Percentiles rank a stretch among this genome's conserved stretches.
These are phyloP conservation scores for Crotalus horridus DNA, from an alignment of 2,113 vertebrate species.

Conservation along the genomic window DNA sequence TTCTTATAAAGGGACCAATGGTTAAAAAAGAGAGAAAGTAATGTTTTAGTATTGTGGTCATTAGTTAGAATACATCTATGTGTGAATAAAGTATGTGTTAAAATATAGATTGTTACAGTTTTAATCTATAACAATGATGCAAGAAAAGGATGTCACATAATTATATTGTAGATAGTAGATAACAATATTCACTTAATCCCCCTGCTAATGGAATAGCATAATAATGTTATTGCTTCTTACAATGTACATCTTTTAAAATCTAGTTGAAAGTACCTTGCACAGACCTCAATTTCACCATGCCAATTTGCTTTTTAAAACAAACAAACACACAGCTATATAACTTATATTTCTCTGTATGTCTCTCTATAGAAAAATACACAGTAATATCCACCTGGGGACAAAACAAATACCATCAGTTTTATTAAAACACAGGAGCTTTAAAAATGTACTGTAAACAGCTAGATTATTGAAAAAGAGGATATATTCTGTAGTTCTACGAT, in stretches of 20 bases:
- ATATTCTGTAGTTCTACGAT: neutral
- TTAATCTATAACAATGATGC: neutral
- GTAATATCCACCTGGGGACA: neutral
- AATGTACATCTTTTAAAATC: neutral
- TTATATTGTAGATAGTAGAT: neutral
- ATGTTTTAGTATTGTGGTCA: neutral
- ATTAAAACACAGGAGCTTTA: constrained; percentile 18
- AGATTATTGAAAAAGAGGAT: neutral
- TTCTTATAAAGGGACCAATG: neutral
- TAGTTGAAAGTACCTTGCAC: neutral
- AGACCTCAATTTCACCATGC: neutral
- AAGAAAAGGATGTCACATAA: neutral
- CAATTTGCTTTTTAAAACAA: rapidly evolving
- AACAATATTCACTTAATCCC: neutral
- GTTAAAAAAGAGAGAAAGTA: neutral
- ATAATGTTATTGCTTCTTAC: neutral
- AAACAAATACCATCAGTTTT: neutral
- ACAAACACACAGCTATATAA: neutral
- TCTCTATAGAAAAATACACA: neutral
- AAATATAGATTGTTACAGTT: neutral
- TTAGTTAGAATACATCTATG: neutral
- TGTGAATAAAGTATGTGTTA: neutral
- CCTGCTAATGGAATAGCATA: neutral
- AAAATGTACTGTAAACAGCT: neutral
- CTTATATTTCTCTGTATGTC: neutral